A percentile compares a stretch with the other conserved stretches of the same genome.
Conservation (phyloP, 1,140 invertebrate species). For the Euglossa dilemma region DNA sequence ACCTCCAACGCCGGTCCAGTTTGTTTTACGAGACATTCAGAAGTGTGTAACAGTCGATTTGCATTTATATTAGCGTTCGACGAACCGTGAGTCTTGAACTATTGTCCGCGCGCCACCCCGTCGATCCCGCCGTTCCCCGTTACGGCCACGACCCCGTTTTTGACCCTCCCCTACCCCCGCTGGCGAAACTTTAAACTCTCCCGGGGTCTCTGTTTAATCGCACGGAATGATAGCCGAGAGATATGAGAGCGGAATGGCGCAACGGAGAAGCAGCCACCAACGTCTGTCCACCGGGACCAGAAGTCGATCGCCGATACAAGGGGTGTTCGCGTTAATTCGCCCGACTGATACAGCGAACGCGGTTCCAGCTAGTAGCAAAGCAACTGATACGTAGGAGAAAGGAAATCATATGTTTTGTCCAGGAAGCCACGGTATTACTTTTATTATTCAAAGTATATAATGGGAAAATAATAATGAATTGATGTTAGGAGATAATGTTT, state of each 20-base stretch:
- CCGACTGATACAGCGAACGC: slow-evolving; percentile 12
- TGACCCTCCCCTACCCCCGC: not conserved
- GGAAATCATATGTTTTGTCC: too few species aligned
- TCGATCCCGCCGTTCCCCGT: slow-evolving; percentile 57
- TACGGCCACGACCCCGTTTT: slow-evolving; percentile 23
- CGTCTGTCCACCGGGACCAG: slow-evolving; percentile 42
- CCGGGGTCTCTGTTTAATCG: slow-evolving; percentile 68
- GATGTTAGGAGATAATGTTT: too few species aligned
- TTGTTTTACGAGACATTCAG: slow-evolving; percentile 67
- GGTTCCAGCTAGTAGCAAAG: slow-evolving; percentile 3
- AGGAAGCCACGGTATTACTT: too few species aligned
- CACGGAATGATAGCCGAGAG: slow-evolving; percentile 68
- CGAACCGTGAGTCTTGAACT: slow-evolving; percentile 63
- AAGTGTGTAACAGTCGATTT: slow-evolving; percentile 72
- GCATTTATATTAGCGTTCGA: slow-evolving; percentile 75
- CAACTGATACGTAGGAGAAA: too few species aligned
- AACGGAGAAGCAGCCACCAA: slow-evolving; percentile 13
- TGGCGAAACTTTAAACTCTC: slow-evolving; percentile 63
- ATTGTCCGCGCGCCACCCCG: slow-evolving; percentile 64
- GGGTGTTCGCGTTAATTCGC: slow-evolving; percentile 45
- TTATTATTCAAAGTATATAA: too few species aligned
- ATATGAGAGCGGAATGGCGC: slow-evolving; percentile 47
- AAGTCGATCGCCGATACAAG: slow-evolving; percentile 50
- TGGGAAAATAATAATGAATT: too few species aligned
- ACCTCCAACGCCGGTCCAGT: slow-evolving; percentile 47